Base-by-base conservation (phyloP, 2,797 vertebrate species). In the Margarornis squamiger region DNA sequence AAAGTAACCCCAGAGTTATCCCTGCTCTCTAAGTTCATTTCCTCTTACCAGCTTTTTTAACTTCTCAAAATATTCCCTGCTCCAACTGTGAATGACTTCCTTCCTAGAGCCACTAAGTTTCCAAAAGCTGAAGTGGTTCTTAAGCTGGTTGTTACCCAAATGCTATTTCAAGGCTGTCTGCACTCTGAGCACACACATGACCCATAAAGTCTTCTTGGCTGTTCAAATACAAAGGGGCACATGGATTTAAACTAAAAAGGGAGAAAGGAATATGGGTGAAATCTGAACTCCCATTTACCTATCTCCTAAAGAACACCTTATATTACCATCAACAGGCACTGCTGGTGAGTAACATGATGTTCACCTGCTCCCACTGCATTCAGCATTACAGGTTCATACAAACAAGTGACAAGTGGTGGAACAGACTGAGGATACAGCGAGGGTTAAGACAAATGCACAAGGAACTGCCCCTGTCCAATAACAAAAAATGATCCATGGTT, bases 401-500 rank as follows among this genome's bases (percentile, higher is more conserved):
- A 27, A 14, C 4, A 12, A 2, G 29, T 5, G 30, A 14, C 4
- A 12, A 2, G 29, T 5, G 12, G 20, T 13, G 6, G 74, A 51
- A 12, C 15, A n/a, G 3, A 34, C 14, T 16, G 20, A 23, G 4
- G 21, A 41, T 1, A n/a, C 0, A 43, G 19, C 6, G 20, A 29
- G 43, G 38, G 32, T 36, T 63, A 34, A 83, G 68, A 20, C 10
- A 88, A 80, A 45, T 0, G 12, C 29, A 46, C 19, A 62, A n/a
- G 26, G 39, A 30, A 9, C 1, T 2, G 5, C 1, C 4, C 10
- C 15, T 16, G 23, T 27, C 10, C 43, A 48, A 8, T 0, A 71
- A 10, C 3, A 63, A 48, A 38, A 38, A 74, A 4, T 10, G 8
- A 59, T 2, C n/a, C 38, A 26, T 3, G 8, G 10, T 45, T 34